Evolutionary conservation across 2,113 vertebrate species (phyloP).

Genomic region (Leucopternis melanops): DNA sequence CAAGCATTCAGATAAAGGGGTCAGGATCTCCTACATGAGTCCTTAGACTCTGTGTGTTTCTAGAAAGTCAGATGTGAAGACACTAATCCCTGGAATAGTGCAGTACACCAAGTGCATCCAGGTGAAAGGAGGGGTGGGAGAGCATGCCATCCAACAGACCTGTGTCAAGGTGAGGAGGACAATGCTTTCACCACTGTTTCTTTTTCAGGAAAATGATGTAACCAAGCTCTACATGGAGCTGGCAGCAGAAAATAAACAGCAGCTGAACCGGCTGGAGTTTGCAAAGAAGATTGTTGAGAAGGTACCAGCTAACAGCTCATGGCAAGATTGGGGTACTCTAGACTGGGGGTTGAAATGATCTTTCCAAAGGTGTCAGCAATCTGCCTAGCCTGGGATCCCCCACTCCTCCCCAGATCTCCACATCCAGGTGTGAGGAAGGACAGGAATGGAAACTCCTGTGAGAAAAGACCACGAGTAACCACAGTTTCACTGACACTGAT

Average conservation of each 20-base stretch:
- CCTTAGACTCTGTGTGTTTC: not conserved
- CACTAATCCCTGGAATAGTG: not conserved
- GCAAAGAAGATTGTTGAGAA: slow-evolving; percentile 79
- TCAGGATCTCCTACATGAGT: not conserved
- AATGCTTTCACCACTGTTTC: not conserved
- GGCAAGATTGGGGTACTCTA: not conserved
- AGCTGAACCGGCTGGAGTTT: slow-evolving; percentile 82
- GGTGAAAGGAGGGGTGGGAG: not conserved
- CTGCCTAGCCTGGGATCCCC: not conserved
- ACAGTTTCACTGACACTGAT: not conserved
- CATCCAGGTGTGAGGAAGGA: not conserved
- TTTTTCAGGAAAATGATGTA: slow-evolving; percentile 80
- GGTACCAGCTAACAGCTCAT: slow-evolving; percentile 62
- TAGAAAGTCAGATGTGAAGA: not conserved
- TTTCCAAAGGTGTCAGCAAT: not conserved
- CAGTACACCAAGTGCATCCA: not conserved
- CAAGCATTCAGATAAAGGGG: not conserved
- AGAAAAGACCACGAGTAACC: not conserved
- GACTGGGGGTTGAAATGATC: not conserved
- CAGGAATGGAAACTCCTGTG: not conserved
- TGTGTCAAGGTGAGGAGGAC: not conserved
- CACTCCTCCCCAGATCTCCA: not conserved
- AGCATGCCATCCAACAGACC: not conserved
- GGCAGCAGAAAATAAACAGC: slow-evolving; percentile 76
- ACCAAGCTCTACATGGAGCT: slow-evolving; percentile 76